A percentile compares a stretch with the other conserved stretches of the same genome.
phyloP scores from a whole-genome alignment of 2,888 invertebrate species.

The Ochropleura plecta region DNA sequence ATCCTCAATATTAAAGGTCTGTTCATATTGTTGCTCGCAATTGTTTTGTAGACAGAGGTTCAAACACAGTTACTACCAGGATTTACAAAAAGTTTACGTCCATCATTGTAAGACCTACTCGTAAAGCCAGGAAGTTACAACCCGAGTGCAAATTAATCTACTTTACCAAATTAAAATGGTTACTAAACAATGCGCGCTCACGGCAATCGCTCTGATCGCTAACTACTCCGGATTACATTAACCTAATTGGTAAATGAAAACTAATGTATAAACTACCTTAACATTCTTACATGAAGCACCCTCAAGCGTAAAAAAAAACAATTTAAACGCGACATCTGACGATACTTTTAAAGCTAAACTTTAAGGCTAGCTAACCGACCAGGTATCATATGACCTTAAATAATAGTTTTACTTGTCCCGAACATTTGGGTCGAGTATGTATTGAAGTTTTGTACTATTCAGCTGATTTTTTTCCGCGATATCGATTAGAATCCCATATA shows the following conservation, averaged over 20 bases:
- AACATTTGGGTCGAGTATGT: no score
- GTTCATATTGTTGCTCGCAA: neutral
- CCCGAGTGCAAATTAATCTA: slow-evolving; percentile 46
- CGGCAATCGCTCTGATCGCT: slow-evolving; percentile 37
- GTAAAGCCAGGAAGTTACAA: slow-evolving; percentile 29
- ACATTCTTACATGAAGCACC: neutral
- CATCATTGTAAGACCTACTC: slow-evolving; percentile 10
- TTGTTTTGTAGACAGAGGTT: neutral
- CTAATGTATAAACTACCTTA: slow-evolving; percentile 10
- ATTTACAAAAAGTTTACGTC: slow-evolving; percentile 6
- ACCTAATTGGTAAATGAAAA: slow-evolving; percentile 48
- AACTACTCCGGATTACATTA: slow-evolving; percentile 47
- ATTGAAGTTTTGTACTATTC: no score
- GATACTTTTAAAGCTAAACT: no score
- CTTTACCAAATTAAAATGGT: slow-evolving; percentile 47
- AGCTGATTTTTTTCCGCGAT: no score
- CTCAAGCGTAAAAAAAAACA: no score
- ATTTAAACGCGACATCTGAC: no score
- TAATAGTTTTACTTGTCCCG: no score
- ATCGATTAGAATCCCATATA: no score
- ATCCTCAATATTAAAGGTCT: neutral
- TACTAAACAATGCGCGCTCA: slow-evolving; percentile 33
- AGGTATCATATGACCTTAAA: no score
- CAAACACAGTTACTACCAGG: neutral
- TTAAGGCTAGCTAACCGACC: no score